These are phyloP conservation scores for Netelia melanura DNA, from an alignment of 2,888 invertebrate genomes.

Conservation along the genomic window DNA sequence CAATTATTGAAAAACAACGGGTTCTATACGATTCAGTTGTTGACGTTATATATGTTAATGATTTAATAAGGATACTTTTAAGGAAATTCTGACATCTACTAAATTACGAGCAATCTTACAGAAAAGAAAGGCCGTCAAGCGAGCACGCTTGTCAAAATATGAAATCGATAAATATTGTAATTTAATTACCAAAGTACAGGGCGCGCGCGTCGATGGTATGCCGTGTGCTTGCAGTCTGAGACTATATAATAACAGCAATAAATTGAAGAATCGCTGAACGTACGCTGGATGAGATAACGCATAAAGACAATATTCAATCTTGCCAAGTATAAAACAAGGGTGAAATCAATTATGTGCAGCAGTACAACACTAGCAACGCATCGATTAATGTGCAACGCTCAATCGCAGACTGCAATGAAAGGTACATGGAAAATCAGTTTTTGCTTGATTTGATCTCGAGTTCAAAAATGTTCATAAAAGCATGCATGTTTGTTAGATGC, in stretches of 20 bases:
- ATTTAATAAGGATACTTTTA: neutral
- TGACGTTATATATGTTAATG: too few species aligned
- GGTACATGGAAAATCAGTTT: constrained; percentile 33
- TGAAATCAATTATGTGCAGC: constrained; percentile 25
- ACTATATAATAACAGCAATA: constrained; percentile 64
- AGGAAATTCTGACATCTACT: constrained; percentile 5
- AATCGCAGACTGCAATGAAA: constrained; percentile 46
- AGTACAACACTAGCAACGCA: constrained; percentile 38
- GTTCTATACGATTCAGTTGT: too few species aligned
- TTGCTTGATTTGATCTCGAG: neutral
- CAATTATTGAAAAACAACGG: too few species aligned
- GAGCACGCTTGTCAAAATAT: constrained; percentile 54
- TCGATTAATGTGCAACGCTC: constrained; percentile 3
- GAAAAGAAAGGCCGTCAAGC: constrained; percentile 21
- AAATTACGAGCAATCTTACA: constrained; percentile 11
- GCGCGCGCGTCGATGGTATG: constrained; percentile 16
- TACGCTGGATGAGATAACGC: constrained; percentile 37
- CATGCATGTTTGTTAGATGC: neutral
- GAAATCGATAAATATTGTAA: constrained; percentile 58
- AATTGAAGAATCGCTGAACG: constrained; percentile 50
- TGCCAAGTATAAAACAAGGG: constrained; percentile 53
- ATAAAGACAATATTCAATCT: constrained; percentile 43
- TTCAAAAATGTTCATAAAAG: neutral
- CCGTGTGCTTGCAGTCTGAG: constrained; percentile 39
- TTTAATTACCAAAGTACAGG: constrained; percentile 46